phyloP scores from a whole-genome alignment of 2,113 vertebrate genomes.

The Anseranas semipalmata region DNA sequence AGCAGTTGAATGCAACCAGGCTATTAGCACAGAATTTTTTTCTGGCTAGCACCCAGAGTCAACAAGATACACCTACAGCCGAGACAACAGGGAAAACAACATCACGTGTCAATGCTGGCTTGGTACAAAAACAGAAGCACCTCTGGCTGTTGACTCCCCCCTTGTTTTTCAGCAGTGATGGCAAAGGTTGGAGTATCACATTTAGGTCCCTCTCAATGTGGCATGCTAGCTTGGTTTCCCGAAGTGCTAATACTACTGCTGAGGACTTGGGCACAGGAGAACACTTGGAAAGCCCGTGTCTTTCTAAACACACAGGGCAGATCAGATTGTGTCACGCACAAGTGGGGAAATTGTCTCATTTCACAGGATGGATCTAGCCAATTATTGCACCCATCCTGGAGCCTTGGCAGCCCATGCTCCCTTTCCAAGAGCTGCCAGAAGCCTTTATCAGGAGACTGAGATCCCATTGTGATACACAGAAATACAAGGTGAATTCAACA shows the following conservation, averaged over 20 bases:
- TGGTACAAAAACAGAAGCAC: background rate
- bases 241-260: background rate
- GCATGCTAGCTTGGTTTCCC: accelerated
- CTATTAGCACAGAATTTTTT: conserved; percentile 9
- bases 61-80: conserved; percentile 60
- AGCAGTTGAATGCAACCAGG: background rate
- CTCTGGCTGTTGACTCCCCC: background rate
- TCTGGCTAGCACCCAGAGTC: conserved; percentile 59
- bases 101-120: background rate
- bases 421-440: background rate
- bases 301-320: conserved; percentile 9
- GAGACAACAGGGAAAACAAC: conserved; percentile 58
- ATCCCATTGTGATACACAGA: accelerated
- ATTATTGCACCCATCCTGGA: background rate
- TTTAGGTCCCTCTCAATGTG: accelerated
- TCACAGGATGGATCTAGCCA: background rate
- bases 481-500: background rate
- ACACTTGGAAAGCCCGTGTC: background rate
- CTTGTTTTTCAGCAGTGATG: background rate
- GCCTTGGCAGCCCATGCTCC: background rate
- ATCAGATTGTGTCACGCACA: background rate
- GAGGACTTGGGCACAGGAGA: background rate
- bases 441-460: background rate
- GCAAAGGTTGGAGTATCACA: background rate
- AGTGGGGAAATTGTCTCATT: background rate